Base-by-base conservation (phyloP, 2,797 vertebrate species). In the Silurus aristotelis region DNA sequence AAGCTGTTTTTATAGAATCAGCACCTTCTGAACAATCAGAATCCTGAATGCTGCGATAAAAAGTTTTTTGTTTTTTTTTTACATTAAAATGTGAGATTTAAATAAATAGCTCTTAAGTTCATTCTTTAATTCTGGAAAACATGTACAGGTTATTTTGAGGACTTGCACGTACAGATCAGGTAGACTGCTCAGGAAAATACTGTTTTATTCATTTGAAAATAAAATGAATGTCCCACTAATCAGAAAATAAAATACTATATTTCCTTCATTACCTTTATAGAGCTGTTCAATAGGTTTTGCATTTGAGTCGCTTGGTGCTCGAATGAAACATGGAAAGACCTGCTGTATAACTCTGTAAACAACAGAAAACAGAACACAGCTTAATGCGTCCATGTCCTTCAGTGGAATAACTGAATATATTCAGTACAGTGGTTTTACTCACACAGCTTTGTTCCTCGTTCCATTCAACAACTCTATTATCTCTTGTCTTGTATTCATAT, bases 271-370 rank as follows among this genome's bases (percentile, higher is more conserved):
- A 97, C 96, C 94, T 92, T 66, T 87, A 80, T 96, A 92, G 75
- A 97, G 95, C 84, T 97, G 96, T 89, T 95, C 94, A 87, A 97
- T 95, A 3, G 96, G 96, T 91, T 96, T 97, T 90, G 96, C 95
- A 83, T 96, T 95, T 72, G 97, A 97, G 90, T 98, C 96, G 60
- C 97, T 97, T 19, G 97, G 97, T 67, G 97, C 97, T 80, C 97
- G 95, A 87, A 98, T 94, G 25, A 96, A 99, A 92, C 96, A 96
- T 0, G 97, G 97, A 86, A 97, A 97, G 43, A 97, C 95, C 48
- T 92, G 91, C 80, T 93, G 91, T 88, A 99, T 96, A 25, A 92
- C 92, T 89, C 97, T 99, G 91, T 79, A 71, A 79, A 90, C 90
- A 87, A 90, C 85, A 90, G 2, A 87, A 31, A 87, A 77, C 10